Percentiles rank a stretch among this genome's conserved stretches.
Evolutionary conservation across 2,113 vertebrate species (phyloP).

Genomic region (Lampris megalopsis): DNA sequence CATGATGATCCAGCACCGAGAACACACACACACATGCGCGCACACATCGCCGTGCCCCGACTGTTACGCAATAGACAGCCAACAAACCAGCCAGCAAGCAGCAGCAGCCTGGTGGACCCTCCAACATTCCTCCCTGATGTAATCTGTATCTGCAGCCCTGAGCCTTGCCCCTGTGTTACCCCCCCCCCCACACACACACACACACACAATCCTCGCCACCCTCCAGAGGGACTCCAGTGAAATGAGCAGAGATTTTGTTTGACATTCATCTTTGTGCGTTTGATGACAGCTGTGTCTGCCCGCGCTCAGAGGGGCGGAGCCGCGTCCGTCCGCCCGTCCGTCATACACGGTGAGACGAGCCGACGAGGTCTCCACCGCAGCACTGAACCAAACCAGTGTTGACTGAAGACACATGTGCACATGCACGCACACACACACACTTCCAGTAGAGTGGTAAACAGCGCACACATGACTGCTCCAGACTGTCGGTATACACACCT

Average conservation of each 20-base stretch:
- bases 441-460: no score
- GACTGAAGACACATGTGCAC: no score
- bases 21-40: no score
- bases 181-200: background rate
- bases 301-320: background rate
- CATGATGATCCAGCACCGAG: no score
- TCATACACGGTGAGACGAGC: background rate
- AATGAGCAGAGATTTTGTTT: background rate
- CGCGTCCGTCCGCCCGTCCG: background rate
- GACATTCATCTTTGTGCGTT: background rate
- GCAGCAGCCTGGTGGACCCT: background rate
- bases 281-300: conserved; percentile 9
- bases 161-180: background rate
- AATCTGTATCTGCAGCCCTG: background rate
- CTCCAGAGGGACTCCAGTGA: background rate
- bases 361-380: background rate
- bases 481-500: no score
- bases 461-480: background rate
- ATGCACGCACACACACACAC: no score
- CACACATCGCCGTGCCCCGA: no score
- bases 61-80: background rate
- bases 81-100: no score
- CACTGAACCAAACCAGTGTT: background rate
- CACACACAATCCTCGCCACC: background rate
- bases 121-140: conserved; percentile 7